These are phyloP conservation scores for Ciconia boyciana DNA, from an alignment of 2,113 vertebrate species.

Conservation along the genomic window DNA sequence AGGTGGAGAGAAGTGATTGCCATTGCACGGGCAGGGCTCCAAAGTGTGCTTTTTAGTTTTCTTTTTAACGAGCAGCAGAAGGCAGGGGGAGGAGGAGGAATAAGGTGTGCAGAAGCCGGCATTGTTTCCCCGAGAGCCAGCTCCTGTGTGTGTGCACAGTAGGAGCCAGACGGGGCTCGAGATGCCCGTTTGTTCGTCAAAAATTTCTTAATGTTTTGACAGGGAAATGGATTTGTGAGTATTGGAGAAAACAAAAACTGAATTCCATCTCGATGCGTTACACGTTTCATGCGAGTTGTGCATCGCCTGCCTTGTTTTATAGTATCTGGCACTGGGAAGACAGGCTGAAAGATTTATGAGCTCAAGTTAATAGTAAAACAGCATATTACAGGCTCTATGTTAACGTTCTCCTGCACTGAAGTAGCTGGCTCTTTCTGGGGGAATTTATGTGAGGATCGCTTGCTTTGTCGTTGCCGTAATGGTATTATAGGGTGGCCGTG, in stretches of 20 bases:
- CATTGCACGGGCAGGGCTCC: neutral
- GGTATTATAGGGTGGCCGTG: neutral
- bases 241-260: neutral
- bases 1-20: neutral
- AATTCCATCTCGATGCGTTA: neutral
- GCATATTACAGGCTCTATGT: neutral
- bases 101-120: neutral
- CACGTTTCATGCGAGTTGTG: neutral
- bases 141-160: neutral
- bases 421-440: constrained; percentile 7
- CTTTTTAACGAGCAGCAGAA: neutral
- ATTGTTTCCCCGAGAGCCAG: neutral
- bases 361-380: constrained; percentile 42
- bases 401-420: neutral
- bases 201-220: neutral
- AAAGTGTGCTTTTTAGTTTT: neutral
- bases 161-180: neutral
- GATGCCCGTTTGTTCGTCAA: neutral
- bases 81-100: neutral
- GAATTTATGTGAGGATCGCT: neutral
- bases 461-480: accelerated
- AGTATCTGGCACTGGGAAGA: constrained; percentile 16
- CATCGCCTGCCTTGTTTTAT: constrained; percentile 7
- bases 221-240: neutral
- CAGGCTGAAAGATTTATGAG: constrained; percentile 39